Conservation (phyloP, 2,797 vertebrate genomes). For the Neostethus bicornis region DNA sequence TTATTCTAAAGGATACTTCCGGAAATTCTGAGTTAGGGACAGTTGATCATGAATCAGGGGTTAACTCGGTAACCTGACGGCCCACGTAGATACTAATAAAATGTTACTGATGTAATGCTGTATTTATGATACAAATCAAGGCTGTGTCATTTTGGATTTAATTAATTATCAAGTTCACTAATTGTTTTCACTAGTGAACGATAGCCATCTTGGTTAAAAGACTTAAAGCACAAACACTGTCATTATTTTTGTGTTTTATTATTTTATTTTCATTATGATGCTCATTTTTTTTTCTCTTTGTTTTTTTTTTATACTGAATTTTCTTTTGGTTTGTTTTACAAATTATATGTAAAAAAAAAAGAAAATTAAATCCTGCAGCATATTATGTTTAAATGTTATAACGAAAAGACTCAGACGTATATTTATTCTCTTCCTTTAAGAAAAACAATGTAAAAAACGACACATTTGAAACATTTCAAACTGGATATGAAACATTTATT, state of each 20-base stretch:
- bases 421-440: constrained; percentile 82
- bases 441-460: constrained; percentile 78
- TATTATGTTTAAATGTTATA: constrained; percentile 81
- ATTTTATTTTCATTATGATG: constrained; percentile 57
- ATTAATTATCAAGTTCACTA: constrained; percentile 40
- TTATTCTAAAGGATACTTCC: constrained; percentile 42
- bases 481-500: constrained; percentile 78
- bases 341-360: too few relatives aligned
- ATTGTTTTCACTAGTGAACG: constrained; percentile 62
- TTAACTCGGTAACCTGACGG: constrained; percentile 26
- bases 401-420: constrained; percentile 78
- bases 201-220: constrained; percentile 78
- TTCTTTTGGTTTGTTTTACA: constrained; percentile 76
- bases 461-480: constrained; percentile 79
- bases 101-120: constrained; percentile 55
- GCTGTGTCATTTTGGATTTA: constrained; percentile 42
- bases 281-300: constrained; percentile 33
- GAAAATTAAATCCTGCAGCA: constrained; percentile 78
- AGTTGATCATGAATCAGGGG: constrained; percentile 35
- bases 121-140: constrained; percentile 48
- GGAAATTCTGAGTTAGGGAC: constrained; percentile 35
- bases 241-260: constrained; percentile 68
- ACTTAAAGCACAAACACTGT: constrained; percentile 80
- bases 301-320: constrained; percentile 71
- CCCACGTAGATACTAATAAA: constrained; percentile 56